phyloP scores from a whole-genome alignment of 2,113 vertebrate genomes.

The Tupaia chinensis region DNA sequence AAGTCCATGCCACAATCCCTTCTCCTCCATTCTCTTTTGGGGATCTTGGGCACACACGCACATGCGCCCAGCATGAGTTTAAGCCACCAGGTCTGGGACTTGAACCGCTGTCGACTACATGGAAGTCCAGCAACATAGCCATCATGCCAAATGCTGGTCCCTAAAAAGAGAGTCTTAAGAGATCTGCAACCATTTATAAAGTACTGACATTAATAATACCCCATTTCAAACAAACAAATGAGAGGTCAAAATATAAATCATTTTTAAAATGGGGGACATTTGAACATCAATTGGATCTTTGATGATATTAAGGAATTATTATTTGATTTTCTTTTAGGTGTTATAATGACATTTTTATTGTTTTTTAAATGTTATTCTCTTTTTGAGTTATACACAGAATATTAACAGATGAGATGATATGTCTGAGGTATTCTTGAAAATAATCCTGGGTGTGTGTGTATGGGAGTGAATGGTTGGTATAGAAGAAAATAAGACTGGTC shows the following conservation, averaged over 20 bases:
- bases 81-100: no score
- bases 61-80: no score
- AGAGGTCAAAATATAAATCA: neutral
- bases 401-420: neutral
- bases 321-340: conserved; percentile 46
- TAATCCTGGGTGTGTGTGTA: neutral
- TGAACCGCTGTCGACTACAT: no score
- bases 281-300: neutral
- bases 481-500: neutral
- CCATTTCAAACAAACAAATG: conserved; percentile 9
- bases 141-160: no score
- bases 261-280: neutral
- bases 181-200: neutral
- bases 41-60: no score
- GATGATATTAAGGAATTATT: conserved; percentile 11
- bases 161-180: neutral
- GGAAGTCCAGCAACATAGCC: no score
- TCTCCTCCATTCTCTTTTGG: no score
- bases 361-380: neutral
- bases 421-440: conserved; percentile 30
- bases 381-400: conserved; percentile 3
- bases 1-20: no score
- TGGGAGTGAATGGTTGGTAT: neutral
- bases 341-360: conserved; percentile 18
- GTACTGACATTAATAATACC: neutral